Percentiles rank a stretch among this genome's conserved stretches.
phyloP scores from a whole-genome alignment of 35 echinoderm and acorn worm species.

The Holothuria glaberrima region DNA sequence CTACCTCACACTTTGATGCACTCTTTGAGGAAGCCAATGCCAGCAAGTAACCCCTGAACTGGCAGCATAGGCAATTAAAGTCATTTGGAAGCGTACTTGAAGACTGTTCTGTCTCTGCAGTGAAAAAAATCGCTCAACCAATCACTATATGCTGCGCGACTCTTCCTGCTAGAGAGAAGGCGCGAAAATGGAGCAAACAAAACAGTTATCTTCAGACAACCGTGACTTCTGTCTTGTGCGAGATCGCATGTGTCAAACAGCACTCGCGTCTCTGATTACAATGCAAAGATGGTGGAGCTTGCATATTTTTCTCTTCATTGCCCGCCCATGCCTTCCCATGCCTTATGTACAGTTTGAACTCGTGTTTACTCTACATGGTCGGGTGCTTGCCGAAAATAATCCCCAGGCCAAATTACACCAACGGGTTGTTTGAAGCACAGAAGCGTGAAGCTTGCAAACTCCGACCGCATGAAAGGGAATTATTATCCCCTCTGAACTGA shows the following conservation, averaged over 20 bases:
- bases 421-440: slow-evolving; percentile 52
- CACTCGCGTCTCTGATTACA: slow-evolving; percentile 17
- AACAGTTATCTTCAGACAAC: slow-evolving; percentile 49
- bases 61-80: too few relatives aligned
- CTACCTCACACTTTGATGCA: too few relatives aligned
- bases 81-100: too few relatives aligned
- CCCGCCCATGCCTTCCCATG: slow-evolving; percentile 31
- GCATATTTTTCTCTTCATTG: slow-evolving; percentile 44
- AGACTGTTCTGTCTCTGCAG: too few relatives aligned
- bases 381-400: slow-evolving; percentile 44
- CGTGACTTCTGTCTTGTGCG: slow-evolving; percentile 31
- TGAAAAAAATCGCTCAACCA: too few relatives aligned
- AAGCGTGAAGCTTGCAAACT: slow-evolving; percentile 55
- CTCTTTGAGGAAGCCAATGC: too few relatives aligned
- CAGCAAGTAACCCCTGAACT: too few relatives aligned
- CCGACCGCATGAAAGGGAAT: slow-evolving; percentile 49
- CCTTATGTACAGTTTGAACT: slow-evolving; percentile 42
- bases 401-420: slow-evolving; percentile 58
- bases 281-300: slow-evolving; percentile 34
- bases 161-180: slow-evolving; percentile 17
- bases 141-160: too few relatives aligned
- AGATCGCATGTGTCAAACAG: slow-evolving; percentile 42
- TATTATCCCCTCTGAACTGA: slow-evolving; percentile 36
- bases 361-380: slow-evolving; percentile 54
- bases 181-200: slow-evolving; percentile 51